Conservation (phyloP, 2,888 invertebrate genomes). For the Ommatoiulus sabulosus region DNA sequence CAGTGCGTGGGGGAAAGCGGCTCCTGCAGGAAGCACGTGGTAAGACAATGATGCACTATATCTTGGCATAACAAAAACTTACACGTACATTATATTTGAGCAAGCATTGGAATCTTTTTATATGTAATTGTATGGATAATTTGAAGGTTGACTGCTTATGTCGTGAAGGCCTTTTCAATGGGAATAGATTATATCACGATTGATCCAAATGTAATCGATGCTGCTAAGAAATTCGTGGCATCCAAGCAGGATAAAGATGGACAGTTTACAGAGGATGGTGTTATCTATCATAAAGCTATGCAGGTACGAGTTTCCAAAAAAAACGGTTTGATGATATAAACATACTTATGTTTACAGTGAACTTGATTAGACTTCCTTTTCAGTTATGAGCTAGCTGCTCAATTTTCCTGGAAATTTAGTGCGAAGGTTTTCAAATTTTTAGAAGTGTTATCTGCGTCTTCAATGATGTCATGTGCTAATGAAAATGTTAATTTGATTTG, state of each 20-base stretch:
- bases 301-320: slow-evolving; percentile 2
- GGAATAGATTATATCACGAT: slow-evolving; percentile 38
- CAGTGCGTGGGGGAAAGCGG: slow-evolving; percentile 44
- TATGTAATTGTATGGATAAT: neutral
- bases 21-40: slow-evolving; percentile 47
- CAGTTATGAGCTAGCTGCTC: too few species aligned
- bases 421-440: too few species aligned
- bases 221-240: neutral
- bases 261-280: slow-evolving; percentile 6
- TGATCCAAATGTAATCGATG: slow-evolving; percentile 20
- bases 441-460: too few species aligned
- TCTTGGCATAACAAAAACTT: too few species aligned
- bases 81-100: neutral
- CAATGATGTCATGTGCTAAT: too few species aligned
- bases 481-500: too few species aligned
- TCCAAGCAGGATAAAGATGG: neutral
- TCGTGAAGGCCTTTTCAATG: neutral
- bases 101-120: too few species aligned
- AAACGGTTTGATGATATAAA: too few species aligned
- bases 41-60: neutral
- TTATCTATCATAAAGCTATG: neutral
- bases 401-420: too few species aligned
- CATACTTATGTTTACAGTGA: too few species aligned
- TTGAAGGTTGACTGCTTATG: slow-evolving; percentile 55
- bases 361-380: too few species aligned